phyloP scores from a whole-genome alignment of 2,113 vertebrate genomes.

The Blennius ocellaris region DNA sequence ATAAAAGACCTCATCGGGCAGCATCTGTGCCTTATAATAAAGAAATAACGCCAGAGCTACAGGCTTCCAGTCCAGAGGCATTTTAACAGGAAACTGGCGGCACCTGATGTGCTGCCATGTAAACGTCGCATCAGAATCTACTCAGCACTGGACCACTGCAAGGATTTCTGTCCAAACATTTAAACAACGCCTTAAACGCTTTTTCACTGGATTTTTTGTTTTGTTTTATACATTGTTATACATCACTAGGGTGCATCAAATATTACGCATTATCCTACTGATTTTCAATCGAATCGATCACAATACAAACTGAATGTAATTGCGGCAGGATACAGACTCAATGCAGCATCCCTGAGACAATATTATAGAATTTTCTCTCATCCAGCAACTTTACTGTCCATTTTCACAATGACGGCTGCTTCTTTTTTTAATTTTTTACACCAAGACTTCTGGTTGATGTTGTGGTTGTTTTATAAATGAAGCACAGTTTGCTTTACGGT shows the following conservation, averaged over 20 bases:
- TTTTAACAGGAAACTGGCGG: background rate
- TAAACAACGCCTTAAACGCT: constrained; percentile 11
- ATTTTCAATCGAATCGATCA: too few species aligned
- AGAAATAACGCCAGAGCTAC: background rate
- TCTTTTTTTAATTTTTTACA: background rate
- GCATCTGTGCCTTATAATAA: constrained; percentile 17
- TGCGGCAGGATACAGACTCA: background rate
- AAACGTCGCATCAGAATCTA: constrained; percentile 1
- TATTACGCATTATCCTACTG: too few species aligned
- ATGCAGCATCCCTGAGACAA: background rate
- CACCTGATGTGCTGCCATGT: too few species aligned
- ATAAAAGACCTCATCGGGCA: background rate
- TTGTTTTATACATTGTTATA: background rate
- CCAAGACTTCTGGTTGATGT: background rate
- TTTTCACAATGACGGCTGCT: background rate
- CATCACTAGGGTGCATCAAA: background rate
- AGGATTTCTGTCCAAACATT: constrained; percentile 9
- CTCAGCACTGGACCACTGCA: constrained; percentile 22
- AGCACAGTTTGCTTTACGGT: background rate
- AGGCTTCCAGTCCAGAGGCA: background rate
- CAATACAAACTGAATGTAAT: too few species aligned
- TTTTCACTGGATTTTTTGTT: background rate
- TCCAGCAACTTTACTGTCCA: background rate
- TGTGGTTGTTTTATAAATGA: background rate
- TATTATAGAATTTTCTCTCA: background rate